Conservation (phyloP, 2,113 vertebrate genomes). For the Saccopteryx bilineata region DNA sequence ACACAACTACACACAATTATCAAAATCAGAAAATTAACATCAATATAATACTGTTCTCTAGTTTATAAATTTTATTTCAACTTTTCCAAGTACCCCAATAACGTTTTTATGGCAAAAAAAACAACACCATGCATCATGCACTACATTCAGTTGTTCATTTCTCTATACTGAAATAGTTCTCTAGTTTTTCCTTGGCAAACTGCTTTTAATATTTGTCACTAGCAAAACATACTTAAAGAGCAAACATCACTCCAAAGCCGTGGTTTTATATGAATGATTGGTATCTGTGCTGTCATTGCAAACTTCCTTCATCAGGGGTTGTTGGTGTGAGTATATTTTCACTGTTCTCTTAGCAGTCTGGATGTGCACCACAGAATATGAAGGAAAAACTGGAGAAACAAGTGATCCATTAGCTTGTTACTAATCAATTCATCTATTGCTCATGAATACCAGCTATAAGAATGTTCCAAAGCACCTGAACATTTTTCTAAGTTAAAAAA, state of each 20-base stretch:
- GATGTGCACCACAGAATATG: not conserved
- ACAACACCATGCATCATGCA: not conserved
- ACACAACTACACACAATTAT: not conserved
- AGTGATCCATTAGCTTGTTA: not conserved
- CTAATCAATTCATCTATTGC: not conserved
- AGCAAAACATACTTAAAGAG: constrained; percentile 46
- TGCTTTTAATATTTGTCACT: not conserved
- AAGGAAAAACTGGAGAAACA: not conserved
- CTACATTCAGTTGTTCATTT: not conserved
- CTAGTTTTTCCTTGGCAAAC: not conserved
- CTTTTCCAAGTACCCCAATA: constrained; percentile 3
- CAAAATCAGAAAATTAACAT: constrained; percentile 48
- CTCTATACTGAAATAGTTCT: constrained; percentile 37
- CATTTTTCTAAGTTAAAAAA: constrained; percentile 15
- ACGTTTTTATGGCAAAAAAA: constrained; percentile 13
- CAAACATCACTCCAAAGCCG: constrained; percentile 10
- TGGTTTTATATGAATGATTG: not conserved
- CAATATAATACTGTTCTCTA: not conserved
- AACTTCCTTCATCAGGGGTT: not conserved
- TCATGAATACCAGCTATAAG: not conserved
- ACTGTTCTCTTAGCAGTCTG: not conserved
- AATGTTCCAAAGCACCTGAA: not conserved
- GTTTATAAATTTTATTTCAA: not conserved
- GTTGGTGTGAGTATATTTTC: not conserved
- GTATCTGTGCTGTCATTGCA: not conserved